These are phyloP conservation scores for Melitaea athalia DNA, from an alignment of 2,888 invertebrate genomes.

Conservation along the genomic window DNA sequence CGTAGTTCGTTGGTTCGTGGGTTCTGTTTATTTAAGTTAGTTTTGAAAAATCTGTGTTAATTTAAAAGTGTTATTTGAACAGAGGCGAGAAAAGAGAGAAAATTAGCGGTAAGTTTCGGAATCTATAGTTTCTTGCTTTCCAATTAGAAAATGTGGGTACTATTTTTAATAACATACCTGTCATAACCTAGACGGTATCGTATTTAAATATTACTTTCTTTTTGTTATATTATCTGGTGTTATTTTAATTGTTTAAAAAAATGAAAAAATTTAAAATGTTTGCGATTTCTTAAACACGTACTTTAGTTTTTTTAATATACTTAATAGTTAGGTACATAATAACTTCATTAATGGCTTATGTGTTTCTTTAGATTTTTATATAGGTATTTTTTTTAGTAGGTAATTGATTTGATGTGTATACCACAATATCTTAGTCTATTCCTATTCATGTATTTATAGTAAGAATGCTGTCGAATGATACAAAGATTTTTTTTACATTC, in stretches of 20 bases:
- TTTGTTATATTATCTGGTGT: neutral
- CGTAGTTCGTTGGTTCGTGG: slow-evolving; percentile 33
- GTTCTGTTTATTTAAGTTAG: slow-evolving; percentile 73
- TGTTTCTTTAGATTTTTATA: too few relatives aligned
- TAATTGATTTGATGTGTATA: too few relatives aligned
- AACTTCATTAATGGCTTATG: too few relatives aligned
- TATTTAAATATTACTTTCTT: slow-evolving; percentile 13
- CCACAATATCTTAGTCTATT: too few relatives aligned
- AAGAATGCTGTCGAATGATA: too few relatives aligned
- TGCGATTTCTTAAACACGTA: too few relatives aligned
- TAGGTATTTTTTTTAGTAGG: too few relatives aligned
- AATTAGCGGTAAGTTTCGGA: slow-evolving; percentile 30
- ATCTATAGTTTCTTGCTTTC: slow-evolving; percentile 4
- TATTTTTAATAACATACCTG: slow-evolving; percentile 21
- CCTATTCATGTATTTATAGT: too few relatives aligned
- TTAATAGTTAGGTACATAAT: too few relatives aligned
- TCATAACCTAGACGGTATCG: slow-evolving; percentile 33
- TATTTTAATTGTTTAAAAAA: neutral
- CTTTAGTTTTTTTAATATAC: too few relatives aligned
- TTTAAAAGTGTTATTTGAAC: slow-evolving; percentile 69
- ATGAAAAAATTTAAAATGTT: neutral
- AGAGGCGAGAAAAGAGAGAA: slow-evolving; percentile 47
- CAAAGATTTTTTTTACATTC: too few relatives aligned
- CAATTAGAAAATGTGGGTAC: slow-evolving; percentile 23
- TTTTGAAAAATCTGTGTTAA: slow-evolving; percentile 70